Evolutionary conservation across 2,113 vertebrate species (phyloP), one percentile per base, ranked within the genome.

Genomic region (Murina feae): DNA sequence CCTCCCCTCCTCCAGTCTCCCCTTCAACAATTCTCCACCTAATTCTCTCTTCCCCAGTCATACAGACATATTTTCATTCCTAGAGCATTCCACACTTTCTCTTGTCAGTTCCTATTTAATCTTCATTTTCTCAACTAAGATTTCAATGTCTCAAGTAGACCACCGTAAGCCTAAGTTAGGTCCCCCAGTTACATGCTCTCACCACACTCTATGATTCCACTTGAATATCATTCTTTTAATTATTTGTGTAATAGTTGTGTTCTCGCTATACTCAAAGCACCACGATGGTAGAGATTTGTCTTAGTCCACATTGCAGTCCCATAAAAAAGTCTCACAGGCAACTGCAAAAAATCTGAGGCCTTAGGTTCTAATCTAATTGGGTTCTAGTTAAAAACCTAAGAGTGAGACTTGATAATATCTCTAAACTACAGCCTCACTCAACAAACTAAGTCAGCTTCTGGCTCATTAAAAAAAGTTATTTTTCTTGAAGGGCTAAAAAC

Each of bases 121-220:
- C 20, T 96, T 94, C 42, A 79, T 53, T 75, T 60, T 83, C 71
- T 95, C 66, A 74, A 32, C 23, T 66, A 72, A 72, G 23, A 89
- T 76, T 55, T 91, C 63, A 68, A 6, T 63, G 90, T 18, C 23
- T 84, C 39, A 11, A 21, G 1, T 25, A 30, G 49, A 37, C 5
- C 51, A 88, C 3, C 1, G 10, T 20, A 39, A 44, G 30, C 23
- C 47, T 42, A 53, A 82, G 32, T 42, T 11, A 69, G 37, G 51
- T 65, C 17, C 28, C n/a, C 51, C 37, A 37, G n/a, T n/a, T 30
- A 30, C 0, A 9, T 39, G 44, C 9, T 66, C 65, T 65, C 72
- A 47, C 10, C 51, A 2, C 7, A 11, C 35, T 74, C 47, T 53
- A 23, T 37, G 16, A 55, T 44, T 39, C 71, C 4, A 53, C 21